phyloP scores from a whole-genome alignment of 1,140 invertebrate genomes.

The Venturia canescens region DNA sequence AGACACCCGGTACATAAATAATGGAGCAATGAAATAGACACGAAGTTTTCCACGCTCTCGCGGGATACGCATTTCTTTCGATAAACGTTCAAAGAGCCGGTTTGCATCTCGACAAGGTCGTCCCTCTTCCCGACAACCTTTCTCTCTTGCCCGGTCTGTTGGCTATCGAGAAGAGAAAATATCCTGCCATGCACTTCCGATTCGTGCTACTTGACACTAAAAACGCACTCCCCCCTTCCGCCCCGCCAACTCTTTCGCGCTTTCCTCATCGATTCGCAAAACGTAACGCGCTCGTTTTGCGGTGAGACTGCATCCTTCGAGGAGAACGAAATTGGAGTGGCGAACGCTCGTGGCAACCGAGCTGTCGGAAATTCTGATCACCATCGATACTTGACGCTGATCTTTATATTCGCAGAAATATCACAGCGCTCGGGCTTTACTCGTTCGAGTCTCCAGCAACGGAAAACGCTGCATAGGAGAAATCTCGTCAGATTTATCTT shows the following conservation, averaged over 20 bases:
- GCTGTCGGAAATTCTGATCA: no score
- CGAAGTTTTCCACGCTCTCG: background rate
- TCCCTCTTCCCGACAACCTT: constrained; percentile 45
- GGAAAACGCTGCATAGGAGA: no score
- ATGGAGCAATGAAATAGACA: no score
- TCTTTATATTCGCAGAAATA: no score
- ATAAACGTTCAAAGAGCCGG: background rate
- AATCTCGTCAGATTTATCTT: no score
- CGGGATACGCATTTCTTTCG: background rate
- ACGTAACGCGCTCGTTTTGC: constrained; percentile 13
- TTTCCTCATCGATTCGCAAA: constrained; percentile 21
- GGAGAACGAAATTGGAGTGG: background rate
- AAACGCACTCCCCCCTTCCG: background rate
- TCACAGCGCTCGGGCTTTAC: no score
- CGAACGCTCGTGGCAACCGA: no score
- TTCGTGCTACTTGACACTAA: constrained; percentile 46
- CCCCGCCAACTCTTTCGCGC: constrained; percentile 18
- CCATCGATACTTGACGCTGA: no score
- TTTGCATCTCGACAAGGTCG: constrained; percentile 6
- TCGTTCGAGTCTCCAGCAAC: no score
- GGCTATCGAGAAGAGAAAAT: constrained; percentile 54
- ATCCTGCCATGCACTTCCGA: constrained; percentile 51
- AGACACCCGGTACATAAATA: no score
- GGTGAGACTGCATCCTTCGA: background rate
- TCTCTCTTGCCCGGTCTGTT: constrained; percentile 54